A percentile compares a stretch with the other conserved stretches of the same genome.
Conservation (phyloP, 2,888 invertebrate genomes). For the Cosmopolites sordidus region DNA sequence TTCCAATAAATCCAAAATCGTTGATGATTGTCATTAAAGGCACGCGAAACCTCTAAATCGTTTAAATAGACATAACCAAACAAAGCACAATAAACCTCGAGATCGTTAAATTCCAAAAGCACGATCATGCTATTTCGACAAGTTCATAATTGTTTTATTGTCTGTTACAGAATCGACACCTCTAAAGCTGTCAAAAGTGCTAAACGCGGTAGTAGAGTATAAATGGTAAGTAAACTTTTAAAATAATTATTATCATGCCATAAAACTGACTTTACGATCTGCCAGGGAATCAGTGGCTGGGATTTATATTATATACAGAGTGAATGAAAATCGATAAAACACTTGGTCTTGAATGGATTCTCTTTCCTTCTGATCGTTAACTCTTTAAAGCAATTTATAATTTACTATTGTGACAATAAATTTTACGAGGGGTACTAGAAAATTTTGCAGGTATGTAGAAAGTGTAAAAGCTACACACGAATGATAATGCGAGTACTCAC, state of each 20-base stretch:
- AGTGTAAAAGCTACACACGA: too few species aligned
- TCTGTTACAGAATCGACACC: slow-evolving; percentile 32
- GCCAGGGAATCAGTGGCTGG: slow-evolving; percentile 12
- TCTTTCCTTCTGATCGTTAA: too few species aligned
- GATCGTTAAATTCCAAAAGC: not conserved
- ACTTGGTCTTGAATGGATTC: not conserved
- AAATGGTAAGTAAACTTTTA: slow-evolving; percentile 34
- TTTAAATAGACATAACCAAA: too few species aligned
- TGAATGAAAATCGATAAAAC: slow-evolving; percentile 1
- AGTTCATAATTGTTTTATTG: slow-evolving; percentile 7
- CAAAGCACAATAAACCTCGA: not conserved
- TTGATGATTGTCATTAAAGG: too few species aligned
- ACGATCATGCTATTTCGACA: not conserved
- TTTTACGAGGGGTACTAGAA: too few species aligned
- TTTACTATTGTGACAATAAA: too few species aligned
- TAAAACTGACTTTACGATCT: slow-evolving; percentile 39
- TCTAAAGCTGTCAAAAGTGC: slow-evolving; percentile 7
- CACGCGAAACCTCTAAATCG: too few species aligned
- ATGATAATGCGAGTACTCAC: too few species aligned
- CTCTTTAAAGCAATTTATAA: too few species aligned
- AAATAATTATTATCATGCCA: slow-evolving; percentile 36
- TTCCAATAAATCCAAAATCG: too few species aligned
- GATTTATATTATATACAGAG: slow-evolving; percentile 3
- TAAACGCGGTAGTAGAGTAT: slow-evolving; percentile 23
- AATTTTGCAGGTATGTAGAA: too few species aligned